These are phyloP conservation scores for Cephalopachus bancanus DNA, from an alignment of 2,797 vertebrate species.

Conservation along the genomic window DNA sequence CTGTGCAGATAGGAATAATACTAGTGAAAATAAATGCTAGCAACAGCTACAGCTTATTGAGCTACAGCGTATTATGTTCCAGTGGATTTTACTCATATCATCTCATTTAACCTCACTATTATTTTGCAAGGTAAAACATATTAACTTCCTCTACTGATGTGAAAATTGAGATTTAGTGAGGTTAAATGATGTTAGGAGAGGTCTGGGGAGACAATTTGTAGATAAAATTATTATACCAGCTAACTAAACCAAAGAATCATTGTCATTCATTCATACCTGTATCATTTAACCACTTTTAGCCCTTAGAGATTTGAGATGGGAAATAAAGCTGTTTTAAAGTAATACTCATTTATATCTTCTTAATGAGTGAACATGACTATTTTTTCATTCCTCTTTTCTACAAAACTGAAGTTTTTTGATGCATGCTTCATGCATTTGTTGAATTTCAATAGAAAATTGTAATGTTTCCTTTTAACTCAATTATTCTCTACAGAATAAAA, in stretches of 20 bases:
- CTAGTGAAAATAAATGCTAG: background rate
- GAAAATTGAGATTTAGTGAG: background rate
- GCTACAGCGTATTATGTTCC: background rate
- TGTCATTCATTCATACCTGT: background rate
- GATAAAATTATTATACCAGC: background rate
- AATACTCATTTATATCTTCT: background rate
- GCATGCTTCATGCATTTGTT: background rate
- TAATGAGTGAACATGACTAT: background rate
- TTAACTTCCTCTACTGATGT: background rate
- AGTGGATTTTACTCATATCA: background rate
- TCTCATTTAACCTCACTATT: background rate
- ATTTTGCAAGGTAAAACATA: background rate
- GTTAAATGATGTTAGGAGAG: background rate
- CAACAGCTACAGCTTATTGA: background rate
- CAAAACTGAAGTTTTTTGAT: background rate
- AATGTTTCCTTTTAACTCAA: constrained; percentile 48
- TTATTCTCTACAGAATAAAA: constrained; percentile 20
- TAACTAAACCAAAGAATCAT: background rate
- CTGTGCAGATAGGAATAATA: background rate
- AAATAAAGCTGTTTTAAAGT: background rate
- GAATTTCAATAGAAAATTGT: background rate
- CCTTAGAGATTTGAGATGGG: background rate
- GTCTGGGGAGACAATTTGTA: background rate
- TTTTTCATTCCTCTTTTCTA: constrained; percentile 8
- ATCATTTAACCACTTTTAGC: background rate